phyloP scores from a whole-genome alignment of 2,888 invertebrate species.

The Scrobipalpa costella region DNA sequence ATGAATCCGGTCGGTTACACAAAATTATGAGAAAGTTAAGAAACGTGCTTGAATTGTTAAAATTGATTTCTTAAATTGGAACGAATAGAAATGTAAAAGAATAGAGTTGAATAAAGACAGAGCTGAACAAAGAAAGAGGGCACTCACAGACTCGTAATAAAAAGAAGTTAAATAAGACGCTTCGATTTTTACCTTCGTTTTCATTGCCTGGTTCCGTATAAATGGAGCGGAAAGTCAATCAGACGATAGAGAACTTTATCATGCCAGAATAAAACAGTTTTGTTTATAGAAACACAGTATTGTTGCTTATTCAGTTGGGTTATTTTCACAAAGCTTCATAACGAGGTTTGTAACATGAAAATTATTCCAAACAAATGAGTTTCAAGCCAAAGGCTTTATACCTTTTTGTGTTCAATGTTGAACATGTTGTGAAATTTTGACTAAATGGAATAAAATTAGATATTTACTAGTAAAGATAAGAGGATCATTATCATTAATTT shows the following conservation, averaged over 20 bases:
- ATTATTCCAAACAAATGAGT: not conserved
- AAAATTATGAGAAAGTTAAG: slow-evolving; percentile 34
- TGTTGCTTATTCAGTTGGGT: not conserved
- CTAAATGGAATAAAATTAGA: too few species aligned
- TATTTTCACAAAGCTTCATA: not conserved
- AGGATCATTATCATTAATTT: too few species aligned
- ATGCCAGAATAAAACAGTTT: slow-evolving; percentile 20
- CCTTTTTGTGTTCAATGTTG: not conserved
- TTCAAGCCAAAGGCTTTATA: slow-evolving; percentile 1
- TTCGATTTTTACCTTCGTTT: slow-evolving; percentile 74
- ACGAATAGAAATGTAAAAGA: slow-evolving; percentile 41
- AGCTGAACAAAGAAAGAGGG: slow-evolving; percentile 44
- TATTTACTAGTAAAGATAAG: too few species aligned
- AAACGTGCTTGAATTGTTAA: slow-evolving; percentile 57
- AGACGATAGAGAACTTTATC: slow-evolving; percentile 45
- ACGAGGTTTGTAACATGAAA: slow-evolving; percentile 1
- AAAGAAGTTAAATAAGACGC: slow-evolving; percentile 51
- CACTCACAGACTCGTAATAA: slow-evolving; percentile 60
- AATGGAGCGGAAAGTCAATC: slow-evolving; percentile 75
- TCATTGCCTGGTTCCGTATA: slow-evolving; percentile 76
- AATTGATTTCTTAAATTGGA: slow-evolving; percentile 37
- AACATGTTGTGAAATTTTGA: too few species aligned
- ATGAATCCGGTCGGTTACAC: slow-evolving; percentile 20
- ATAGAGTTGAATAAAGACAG: slow-evolving; percentile 35
- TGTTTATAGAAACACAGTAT: not conserved